Percentiles rank a stretch among this genome's conserved stretches.
These are phyloP conservation scores for Apoda limacodes DNA, from an alignment of 2,888 invertebrate genomes.

Conservation along the genomic window DNA sequence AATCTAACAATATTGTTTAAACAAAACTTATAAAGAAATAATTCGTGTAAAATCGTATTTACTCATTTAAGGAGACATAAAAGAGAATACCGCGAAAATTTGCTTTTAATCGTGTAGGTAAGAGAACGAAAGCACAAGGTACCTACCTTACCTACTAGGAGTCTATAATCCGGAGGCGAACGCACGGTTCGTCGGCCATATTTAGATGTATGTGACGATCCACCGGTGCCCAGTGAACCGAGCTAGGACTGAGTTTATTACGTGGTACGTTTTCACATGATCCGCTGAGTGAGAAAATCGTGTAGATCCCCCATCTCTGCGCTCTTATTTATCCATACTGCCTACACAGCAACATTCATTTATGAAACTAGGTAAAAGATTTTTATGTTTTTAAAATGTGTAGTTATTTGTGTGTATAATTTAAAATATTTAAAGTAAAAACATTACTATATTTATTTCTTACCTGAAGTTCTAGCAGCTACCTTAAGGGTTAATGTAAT, in stretches of 20 bases:
- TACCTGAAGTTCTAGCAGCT: too few relatives aligned
- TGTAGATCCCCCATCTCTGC: conserved; percentile 27
- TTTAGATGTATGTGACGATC: conserved; percentile 66
- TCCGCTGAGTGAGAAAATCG: conserved; percentile 67
- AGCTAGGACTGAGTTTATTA: conserved; percentile 65
- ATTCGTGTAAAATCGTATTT: too few relatives aligned
- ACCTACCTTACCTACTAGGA: conserved; percentile 26
- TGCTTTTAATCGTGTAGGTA: conserved; percentile 22
- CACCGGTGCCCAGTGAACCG: conserved; percentile 67
- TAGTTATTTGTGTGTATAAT: too few relatives aligned
- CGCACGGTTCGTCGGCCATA: conserved; percentile 56
- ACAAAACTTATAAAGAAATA: too few relatives aligned
- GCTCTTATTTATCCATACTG: not conserved
- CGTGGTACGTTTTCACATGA: conserved; percentile 68
- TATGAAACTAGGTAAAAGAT: too few relatives aligned
- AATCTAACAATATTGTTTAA: too few relatives aligned
- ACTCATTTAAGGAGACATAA: too few relatives aligned
- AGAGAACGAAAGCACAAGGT: conserved; percentile 2
- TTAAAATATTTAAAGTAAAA: too few relatives aligned
- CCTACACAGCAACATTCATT: too few relatives aligned
- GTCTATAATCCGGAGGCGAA: conserved; percentile 35
- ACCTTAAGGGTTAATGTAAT: too few relatives aligned
- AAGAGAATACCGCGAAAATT: conserved; percentile 22
- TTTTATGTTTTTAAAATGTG: too few relatives aligned
- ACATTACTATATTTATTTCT: too few relatives aligned